phyloP scores from a whole-genome alignment of 1,140 invertebrate genomes.

The Bombus ignitus region DNA sequence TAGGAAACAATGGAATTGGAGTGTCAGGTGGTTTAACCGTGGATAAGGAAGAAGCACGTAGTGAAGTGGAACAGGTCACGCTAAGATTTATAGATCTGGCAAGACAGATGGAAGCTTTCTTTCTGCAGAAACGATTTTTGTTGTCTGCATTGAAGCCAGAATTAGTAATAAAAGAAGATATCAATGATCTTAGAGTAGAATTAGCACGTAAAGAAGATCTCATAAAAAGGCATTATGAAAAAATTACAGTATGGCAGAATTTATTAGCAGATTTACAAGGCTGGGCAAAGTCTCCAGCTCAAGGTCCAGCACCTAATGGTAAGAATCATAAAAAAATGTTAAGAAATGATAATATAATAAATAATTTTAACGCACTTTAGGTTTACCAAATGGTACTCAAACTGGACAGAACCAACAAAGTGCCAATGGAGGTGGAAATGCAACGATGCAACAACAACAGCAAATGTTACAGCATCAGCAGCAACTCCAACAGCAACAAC shows the following conservation, averaged over 20 bases:
- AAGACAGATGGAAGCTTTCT: conserved; percentile 96
- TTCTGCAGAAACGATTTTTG: conserved; percentile 95
- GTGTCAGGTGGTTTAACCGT: conserved; percentile 80
- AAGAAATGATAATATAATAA: conserved; percentile 30
- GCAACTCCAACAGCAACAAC: conserved; percentile 80
- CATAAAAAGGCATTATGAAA: conserved; percentile 94
- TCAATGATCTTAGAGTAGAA: conserved; percentile 92
- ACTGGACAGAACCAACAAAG: conserved; percentile 69
- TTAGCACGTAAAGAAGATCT: conserved; percentile 93
- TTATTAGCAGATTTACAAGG: conserved; percentile 89
- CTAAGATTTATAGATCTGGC: conserved; percentile 94
- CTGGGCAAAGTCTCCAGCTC: conserved; percentile 82
- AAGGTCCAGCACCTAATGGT: conserved; percentile 82
- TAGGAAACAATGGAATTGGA: conserved; percentile 83
- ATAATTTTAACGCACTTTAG: conserved; percentile 66
- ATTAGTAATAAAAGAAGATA: conserved; percentile 95
- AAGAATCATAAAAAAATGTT: conserved; percentile 53
- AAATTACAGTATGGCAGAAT: conserved; percentile 94
- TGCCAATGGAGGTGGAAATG: conserved; percentile 66
- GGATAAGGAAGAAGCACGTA: conserved; percentile 92
- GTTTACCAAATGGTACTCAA: conserved; percentile 73
- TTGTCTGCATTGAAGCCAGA: conserved; percentile 95
- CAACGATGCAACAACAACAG: conserved; percentile 74
- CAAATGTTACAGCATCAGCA: conserved; percentile 82
- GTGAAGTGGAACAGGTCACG: conserved; percentile 93